Conservation (phyloP, 2,888 invertebrate species). For the Hypomecis atomaria region DNA sequence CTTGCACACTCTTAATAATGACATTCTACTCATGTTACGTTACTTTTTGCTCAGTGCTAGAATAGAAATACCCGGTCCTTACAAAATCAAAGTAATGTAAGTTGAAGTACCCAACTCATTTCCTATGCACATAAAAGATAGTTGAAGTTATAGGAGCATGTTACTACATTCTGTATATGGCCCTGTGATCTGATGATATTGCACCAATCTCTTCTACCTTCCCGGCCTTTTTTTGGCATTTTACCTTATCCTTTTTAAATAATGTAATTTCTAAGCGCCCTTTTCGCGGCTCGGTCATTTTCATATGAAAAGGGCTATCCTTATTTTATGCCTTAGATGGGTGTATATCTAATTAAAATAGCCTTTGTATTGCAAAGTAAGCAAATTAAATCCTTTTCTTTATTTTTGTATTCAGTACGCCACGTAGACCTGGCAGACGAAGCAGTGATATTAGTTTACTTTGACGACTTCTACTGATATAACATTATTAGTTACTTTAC, state of each 20-base stretch:
- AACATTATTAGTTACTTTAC: too few relatives aligned
- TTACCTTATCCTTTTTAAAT: constrained; percentile 37
- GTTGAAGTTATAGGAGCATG: background rate
- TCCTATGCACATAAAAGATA: background rate
- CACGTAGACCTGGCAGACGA: too few relatives aligned
- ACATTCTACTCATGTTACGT: too few relatives aligned
- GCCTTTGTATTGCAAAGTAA: constrained; percentile 24
- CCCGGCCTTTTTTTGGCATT: constrained; percentile 29
- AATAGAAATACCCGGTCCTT: too few relatives aligned
- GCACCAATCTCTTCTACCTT: constrained; percentile 28
- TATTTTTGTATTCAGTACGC: constrained; percentile 5
- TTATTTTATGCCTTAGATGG: constrained; percentile 29
- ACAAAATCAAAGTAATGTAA: too few relatives aligned
- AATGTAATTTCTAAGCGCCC: constrained; percentile 42
- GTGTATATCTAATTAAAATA: constrained; percentile 26
- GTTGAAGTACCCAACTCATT: background rate
- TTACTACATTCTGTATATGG: background rate
- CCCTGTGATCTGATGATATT: constrained; percentile 17
- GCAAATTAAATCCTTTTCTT: constrained; percentile 15
- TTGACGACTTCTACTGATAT: too few relatives aligned
- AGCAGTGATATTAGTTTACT: too few relatives aligned
- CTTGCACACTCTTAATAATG: too few relatives aligned
- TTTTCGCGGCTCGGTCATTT: constrained; percentile 34
- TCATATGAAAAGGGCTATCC: constrained; percentile 37
- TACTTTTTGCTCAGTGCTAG: too few relatives aligned